Conservation (phyloP, 2,113 vertebrate genomes). For the Tragelaphus strepsiceros region DNA sequence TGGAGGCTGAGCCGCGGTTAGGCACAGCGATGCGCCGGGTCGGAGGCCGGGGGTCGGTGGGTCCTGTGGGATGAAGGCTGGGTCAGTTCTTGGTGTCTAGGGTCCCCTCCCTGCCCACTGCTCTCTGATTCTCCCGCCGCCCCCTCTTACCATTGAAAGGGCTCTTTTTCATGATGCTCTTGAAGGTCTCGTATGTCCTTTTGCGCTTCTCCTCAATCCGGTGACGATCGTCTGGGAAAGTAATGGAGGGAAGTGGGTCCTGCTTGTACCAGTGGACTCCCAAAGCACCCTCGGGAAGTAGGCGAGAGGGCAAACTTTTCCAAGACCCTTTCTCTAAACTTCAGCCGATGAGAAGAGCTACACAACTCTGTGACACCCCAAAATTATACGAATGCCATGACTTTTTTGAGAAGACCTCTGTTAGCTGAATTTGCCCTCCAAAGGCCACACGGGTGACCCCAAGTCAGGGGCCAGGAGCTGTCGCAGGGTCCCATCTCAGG, state of each 20-base stretch:
- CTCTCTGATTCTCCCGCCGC: background rate
- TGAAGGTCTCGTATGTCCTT: slow-evolving; percentile 76
- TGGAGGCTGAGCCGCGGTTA: slow-evolving; percentile 15
- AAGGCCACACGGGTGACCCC: background rate
- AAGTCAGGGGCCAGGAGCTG: background rate
- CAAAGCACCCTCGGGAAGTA: background rate
- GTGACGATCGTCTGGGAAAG: slow-evolving; percentile 73
- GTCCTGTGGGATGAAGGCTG: slow-evolving; percentile 22
- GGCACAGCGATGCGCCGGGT: slow-evolving; percentile 77
- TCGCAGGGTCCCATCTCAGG: background rate
- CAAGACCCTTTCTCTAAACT: background rate
- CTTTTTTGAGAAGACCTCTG: background rate
- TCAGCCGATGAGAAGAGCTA: background rate
- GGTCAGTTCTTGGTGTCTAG: background rate
- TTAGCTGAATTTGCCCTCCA: background rate
- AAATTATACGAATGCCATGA: background rate
- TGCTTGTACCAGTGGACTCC: background rate
- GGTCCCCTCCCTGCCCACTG: background rate
- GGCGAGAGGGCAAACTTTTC: background rate
- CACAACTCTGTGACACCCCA: background rate
- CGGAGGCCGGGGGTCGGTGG: slow-evolving; percentile 58
- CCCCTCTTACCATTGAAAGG: slow-evolving; percentile 74
- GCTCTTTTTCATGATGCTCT: slow-evolving; percentile 76
- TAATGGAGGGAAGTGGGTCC: background rate
- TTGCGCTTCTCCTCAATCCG: slow-evolving; percentile 82